Percentiles rank a stretch among this genome's conserved stretches.
phyloP scores from a whole-genome alignment of 2,797 vertebrate species.

The Dicrostonyx torquatus region DNA sequence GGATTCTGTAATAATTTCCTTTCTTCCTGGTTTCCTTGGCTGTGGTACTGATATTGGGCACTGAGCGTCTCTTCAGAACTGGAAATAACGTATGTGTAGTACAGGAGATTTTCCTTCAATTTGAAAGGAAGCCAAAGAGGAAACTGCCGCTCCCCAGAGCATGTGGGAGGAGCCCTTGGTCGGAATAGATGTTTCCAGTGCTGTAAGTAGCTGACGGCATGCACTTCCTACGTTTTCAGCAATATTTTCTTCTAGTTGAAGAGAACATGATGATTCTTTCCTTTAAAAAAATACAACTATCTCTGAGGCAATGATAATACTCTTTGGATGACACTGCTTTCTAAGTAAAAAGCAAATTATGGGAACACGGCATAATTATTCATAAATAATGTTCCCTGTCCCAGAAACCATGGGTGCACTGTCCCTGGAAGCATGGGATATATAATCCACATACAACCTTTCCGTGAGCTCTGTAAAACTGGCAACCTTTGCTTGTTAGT shows the following conservation, averaged over 20 bases:
- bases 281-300: not conserved
- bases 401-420: not conserved
- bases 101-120: constrained; percentile 18
- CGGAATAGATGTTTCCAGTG: constrained; percentile 48
- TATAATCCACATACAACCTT: not conserved
- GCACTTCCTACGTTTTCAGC: constrained; percentile 30
- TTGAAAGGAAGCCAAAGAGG: constrained; percentile 45
- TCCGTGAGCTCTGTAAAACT: not conserved
- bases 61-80: constrained; percentile 25
- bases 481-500: not conserved
- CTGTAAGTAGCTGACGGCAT: not conserved
- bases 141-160: not conserved
- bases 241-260: constrained; percentile 45
- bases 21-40: constrained; percentile 10
- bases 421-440: not conserved
- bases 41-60: not conserved
- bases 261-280: not conserved
- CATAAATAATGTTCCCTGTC: not conserved
- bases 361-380: not conserved
- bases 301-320: not conserved
- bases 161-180: constrained; percentile 47
- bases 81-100: not conserved
- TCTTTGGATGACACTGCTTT: constrained; percentile 10
- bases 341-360: constrained; percentile 26
- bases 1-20: constrained; percentile 31